Evolutionary conservation across 2,113 vertebrate species (phyloP), one percentile per base, ranked within the genome.

Genomic region (Sphaerodactylus townsendi): DNA sequence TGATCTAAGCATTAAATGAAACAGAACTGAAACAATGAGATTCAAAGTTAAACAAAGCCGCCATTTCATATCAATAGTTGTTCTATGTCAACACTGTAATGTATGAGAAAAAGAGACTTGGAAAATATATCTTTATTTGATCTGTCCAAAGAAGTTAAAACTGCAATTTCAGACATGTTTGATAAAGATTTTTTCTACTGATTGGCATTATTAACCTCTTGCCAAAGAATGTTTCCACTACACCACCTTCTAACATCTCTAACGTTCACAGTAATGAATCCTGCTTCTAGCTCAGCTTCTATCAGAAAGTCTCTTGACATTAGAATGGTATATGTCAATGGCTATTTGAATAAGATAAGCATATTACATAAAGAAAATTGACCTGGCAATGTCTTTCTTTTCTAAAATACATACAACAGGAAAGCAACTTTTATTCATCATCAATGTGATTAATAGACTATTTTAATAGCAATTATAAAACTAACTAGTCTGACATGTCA

Each of bases 81-180:
- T 41, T 48, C 71, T 84, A 9, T 71, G 23, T 88, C 75, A 88
- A 37, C 74, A 85, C 35, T 14, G 70, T 69, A 70, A 28, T 87
- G 66, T 65, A 71, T 35, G 14, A 33, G 80, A 76, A 92, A 85
- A 91, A 30, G 76, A 87, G 91, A 91, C 79, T 82, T 90, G 73
- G 91, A 92, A 10, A 56, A 5, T 9, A n/a, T 41, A 64, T 74
- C 28, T 91, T 92, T 86, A 88, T 89, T 90, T 85, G 79, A 56
- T 93, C 89, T 91, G 86, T 86, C 84, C 79, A 87, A 33, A 77
- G 23, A 90, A 70, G 92, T 93, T 86, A 91, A 93, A 91, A 90
- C 37, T 81, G 35, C 39, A 84, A 33, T 88, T 93, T 93, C 83
- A 84, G 23, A 91, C 90, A 83, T 35, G 35, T 88, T 92, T 90